A percentile compares a stretch with the other conserved stretches of the same genome.
These are phyloP conservation scores for Ophonus ardosiacus DNA, from an alignment of 2,888 invertebrate genomes.

Conservation along the genomic window DNA sequence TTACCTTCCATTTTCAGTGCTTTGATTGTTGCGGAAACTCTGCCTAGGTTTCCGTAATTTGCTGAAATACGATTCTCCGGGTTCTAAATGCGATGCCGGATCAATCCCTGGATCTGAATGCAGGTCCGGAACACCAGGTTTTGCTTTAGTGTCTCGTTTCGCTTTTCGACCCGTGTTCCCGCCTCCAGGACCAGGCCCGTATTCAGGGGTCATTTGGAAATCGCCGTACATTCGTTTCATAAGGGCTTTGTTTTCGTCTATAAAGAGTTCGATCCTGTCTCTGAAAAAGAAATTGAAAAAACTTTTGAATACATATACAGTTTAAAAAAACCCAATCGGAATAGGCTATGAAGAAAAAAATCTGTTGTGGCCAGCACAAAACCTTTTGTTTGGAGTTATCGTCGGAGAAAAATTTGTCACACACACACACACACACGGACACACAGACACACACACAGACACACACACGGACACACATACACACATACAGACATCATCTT, in stretches of 20 bases:
- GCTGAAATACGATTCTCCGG: constrained; percentile 78
- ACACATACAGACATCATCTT: too few species aligned
- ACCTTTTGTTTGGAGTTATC: too few species aligned
- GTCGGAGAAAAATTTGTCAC: too few species aligned
- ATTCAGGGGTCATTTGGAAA: constrained; percentile 82
- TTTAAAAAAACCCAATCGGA: too few species aligned
- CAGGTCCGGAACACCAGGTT: constrained; percentile 80
- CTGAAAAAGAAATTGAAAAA: constrained; percentile 75
- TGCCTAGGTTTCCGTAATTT: constrained; percentile 79
- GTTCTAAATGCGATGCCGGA: constrained; percentile 71
- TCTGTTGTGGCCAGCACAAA: too few species aligned
- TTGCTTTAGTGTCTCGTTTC: constrained; percentile 72
- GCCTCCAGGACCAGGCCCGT: constrained; percentile 77
- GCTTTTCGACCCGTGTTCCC: constrained; percentile 74
- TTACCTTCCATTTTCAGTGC: constrained; percentile 78
- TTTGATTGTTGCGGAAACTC: constrained; percentile 75
- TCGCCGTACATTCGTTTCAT: constrained; percentile 97
- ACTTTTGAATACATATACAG: too few species aligned
- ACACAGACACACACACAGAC: too few species aligned
- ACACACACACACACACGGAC: too few species aligned
- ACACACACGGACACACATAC: too few species aligned
- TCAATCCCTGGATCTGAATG: constrained; percentile 76
- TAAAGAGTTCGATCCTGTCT: constrained; percentile 93
- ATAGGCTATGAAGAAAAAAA: too few species aligned
- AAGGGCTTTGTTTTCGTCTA: constrained; percentile 95